phyloP scores from a whole-genome alignment of 2,888 invertebrate species.

The Syrphus vitripennis region DNA sequence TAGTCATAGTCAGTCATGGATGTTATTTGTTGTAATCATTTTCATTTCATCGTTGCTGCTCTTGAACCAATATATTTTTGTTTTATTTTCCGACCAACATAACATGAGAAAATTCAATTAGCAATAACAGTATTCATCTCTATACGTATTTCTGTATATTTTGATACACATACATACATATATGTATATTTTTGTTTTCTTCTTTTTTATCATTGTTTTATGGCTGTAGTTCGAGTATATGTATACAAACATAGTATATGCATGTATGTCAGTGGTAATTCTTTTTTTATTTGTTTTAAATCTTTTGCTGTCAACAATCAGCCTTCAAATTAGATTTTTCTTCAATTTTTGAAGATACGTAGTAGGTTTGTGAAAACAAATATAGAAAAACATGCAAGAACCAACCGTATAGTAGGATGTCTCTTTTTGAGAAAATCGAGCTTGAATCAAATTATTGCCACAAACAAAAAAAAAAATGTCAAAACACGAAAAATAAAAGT shows the following conservation, averaged over 20 bases:
- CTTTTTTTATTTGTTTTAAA: neutral
- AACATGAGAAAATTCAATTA: conserved; percentile 52
- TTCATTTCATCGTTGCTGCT: conserved; percentile 1
- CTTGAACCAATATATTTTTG: conserved; percentile 23
- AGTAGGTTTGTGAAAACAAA: too few relatives aligned
- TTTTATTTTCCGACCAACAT: conserved; percentile 1
- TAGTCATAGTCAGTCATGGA: neutral
- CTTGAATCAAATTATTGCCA: neutral
- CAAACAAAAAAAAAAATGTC: neutral
- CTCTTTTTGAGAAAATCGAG: neutral
- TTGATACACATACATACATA: neutral
- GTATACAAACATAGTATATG: too few relatives aligned
- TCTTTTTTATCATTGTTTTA: neutral
- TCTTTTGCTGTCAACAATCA: conserved; percentile 15
- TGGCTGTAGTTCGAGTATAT: too few relatives aligned
- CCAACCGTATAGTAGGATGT: neutral
- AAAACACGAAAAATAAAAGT: neutral
- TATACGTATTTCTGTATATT: too few relatives aligned
- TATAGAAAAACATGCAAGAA: neutral
- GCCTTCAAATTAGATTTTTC: neutral
- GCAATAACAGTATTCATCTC: conserved; percentile 1
- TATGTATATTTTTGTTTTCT: neutral
- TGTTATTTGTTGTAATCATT: conserved; percentile 12
- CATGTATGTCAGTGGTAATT: conserved; percentile 25
- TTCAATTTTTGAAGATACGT: neutral